These are phyloP conservation scores for Saguinus imperator DNA, from an alignment of 2,113 vertebrate species.

Conservation along the genomic window DNA sequence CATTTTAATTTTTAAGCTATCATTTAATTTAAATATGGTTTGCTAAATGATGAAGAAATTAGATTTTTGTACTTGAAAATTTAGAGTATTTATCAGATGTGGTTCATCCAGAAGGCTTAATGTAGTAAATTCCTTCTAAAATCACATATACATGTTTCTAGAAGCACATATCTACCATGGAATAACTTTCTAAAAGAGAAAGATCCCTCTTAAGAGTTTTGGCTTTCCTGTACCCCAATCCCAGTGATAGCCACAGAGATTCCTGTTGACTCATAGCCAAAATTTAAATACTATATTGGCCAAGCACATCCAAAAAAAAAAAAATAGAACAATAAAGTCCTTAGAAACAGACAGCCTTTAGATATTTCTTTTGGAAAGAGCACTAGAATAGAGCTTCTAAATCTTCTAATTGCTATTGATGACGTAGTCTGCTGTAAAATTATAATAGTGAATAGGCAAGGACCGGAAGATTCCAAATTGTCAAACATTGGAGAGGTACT, in stretches of 20 bases:
- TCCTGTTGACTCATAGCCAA: constrained; percentile 32
- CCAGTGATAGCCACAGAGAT: background rate
- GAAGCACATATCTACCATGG: background rate
- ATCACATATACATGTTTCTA: no score
- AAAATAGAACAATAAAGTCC: constrained; percentile 17
- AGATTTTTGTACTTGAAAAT: constrained; percentile 10
- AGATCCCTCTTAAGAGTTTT: background rate
- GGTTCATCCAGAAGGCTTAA: background rate
- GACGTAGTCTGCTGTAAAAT: constrained; percentile 40
- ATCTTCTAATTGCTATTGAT: constrained; percentile 37
- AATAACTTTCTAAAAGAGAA: constrained; percentile 41
- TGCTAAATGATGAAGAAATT: background rate
- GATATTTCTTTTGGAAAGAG: constrained; percentile 52
- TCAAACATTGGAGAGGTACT: background rate
- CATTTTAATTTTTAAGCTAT: constrained; percentile 51
- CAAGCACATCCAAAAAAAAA: constrained; percentile 13
- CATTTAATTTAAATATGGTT: constrained; percentile 44
- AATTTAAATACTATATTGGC: constrained; percentile 15
- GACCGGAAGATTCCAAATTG: constrained; percentile 6
- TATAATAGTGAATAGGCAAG: constrained; percentile 51
- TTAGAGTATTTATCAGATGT: background rate
- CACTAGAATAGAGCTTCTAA: constrained; percentile 48
- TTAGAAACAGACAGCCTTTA: constrained; percentile 49
- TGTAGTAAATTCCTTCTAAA: no score
- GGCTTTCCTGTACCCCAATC: background rate